Conservation (phyloP, 2,888 invertebrate genomes). For the Nasonia oneida region DNA sequence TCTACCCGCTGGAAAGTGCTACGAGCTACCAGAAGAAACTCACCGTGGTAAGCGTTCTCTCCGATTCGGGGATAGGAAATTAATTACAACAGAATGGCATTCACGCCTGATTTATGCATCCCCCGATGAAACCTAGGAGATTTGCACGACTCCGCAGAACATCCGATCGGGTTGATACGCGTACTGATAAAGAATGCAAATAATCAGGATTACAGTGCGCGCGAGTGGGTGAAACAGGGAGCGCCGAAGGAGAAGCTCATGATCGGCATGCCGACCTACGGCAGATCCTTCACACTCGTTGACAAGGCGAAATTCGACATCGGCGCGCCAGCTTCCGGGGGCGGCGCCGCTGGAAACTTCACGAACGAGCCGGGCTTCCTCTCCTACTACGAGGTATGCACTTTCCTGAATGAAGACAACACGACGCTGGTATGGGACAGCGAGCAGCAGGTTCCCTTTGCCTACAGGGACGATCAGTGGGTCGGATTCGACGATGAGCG, state of each 20-base stretch:
- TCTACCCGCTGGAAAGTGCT: slow-evolving; percentile 93
- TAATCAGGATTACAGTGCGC: slow-evolving; percentile 90
- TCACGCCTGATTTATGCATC: too few relatives aligned
- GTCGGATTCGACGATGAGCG: slow-evolving; percentile 97
- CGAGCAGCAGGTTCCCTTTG: slow-evolving; percentile 97
- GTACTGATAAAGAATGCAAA: background rate
- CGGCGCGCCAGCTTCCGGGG: slow-evolving; percentile 93
- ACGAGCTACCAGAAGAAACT: slow-evolving; percentile 95
- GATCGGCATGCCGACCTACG: slow-evolving; percentile 97
- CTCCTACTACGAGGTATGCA: slow-evolving; percentile 96
- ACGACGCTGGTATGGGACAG: slow-evolving; percentile 97
- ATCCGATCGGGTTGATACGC: background rate
- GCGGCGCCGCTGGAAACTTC: slow-evolving; percentile 91
- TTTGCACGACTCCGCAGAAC: background rate
- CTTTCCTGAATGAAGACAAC: slow-evolving; percentile 93
- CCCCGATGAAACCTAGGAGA: too few relatives aligned
- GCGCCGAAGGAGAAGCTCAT: slow-evolving; percentile 96
- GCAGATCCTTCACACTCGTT: slow-evolving; percentile 93
- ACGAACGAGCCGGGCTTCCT: slow-evolving; percentile 97
- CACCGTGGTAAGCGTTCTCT: slow-evolving; percentile 86
- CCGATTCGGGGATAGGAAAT: slow-evolving; percentile 2
- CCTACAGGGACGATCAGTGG: slow-evolving; percentile 95
- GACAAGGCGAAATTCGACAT: slow-evolving; percentile 94
- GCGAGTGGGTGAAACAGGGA: slow-evolving; percentile 96
- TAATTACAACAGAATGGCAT: background rate